Conservation (phyloP, 2,888 invertebrate species). For the Aproaerema taeniolella region DNA sequence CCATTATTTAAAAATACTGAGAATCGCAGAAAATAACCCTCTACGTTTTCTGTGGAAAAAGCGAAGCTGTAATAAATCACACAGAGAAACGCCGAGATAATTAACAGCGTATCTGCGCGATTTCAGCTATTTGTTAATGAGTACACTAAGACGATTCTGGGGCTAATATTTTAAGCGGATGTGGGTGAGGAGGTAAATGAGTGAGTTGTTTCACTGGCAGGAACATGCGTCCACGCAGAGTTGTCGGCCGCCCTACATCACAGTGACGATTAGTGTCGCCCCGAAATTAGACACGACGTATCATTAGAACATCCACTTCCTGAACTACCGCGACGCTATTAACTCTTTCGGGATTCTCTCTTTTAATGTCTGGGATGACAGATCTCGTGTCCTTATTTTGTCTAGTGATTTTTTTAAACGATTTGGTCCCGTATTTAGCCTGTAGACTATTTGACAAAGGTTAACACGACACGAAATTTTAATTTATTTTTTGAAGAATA, state of each 20-base stretch:
- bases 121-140: constrained; percentile 15
- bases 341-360: constrained; percentile 10
- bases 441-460: too few relatives aligned
- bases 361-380: background rate
- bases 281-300: constrained; percentile 55
- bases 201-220: constrained; percentile 3
- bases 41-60: too few relatives aligned
- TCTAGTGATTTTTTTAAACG: too few relatives aligned
- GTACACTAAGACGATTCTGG: constrained; percentile 7
- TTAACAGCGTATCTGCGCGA: constrained; percentile 10
- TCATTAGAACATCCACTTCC: constrained; percentile 63
- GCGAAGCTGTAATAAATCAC: constrained; percentile 5
- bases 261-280: constrained; percentile 54
- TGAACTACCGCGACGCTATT: constrained; percentile 24
- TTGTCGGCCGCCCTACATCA: constrained; percentile 32
- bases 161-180: constrained; percentile 35
- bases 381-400: background rate
- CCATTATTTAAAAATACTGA: too few relatives aligned
- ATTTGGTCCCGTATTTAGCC: too few relatives aligned
- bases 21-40: background rate
- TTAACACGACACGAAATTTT: too few relatives aligned
- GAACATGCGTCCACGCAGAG: too few relatives aligned
- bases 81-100: constrained; percentile 2
- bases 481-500: too few relatives aligned
- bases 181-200: constrained; percentile 29